These are phyloP conservation scores for Intellagama lesueurii DNA, from an alignment of 2,797 vertebrate genomes.

Conservation along the genomic window DNA sequence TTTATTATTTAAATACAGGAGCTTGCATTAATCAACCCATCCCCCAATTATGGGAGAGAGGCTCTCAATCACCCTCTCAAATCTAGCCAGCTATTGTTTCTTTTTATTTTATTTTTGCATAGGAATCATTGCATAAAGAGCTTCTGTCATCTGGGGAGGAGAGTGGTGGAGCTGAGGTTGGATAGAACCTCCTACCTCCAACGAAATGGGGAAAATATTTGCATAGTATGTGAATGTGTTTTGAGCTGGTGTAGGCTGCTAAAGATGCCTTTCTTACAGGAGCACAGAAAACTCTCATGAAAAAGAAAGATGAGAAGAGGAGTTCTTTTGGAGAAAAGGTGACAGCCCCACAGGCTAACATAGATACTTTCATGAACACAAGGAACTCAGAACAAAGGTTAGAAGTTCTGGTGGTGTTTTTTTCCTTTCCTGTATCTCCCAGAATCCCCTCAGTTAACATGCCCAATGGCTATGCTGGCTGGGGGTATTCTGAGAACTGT, in stretches of 20 bases:
- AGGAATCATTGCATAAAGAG: conserved; percentile 72
- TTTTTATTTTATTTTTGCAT: conserved; percentile 64
- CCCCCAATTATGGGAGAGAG: not conserved
- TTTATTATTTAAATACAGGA: not conserved
- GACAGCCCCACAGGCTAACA: not conserved
- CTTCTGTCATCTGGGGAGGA: conserved; percentile 54
- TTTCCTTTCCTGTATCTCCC: not conserved
- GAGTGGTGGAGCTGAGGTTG: conserved; percentile 17
- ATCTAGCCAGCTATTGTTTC: not conserved
- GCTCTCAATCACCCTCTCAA: conserved; percentile 53
- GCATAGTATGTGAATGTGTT: conserved; percentile 73
- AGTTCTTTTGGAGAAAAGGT: not conserved
- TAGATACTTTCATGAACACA: not conserved
- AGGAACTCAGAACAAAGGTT: not conserved
- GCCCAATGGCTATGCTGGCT: not conserved
- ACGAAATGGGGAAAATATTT: conserved; percentile 35
- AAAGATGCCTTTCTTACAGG: not conserved
- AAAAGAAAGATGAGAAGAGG: not conserved
- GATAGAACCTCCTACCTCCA: conserved; percentile 42
- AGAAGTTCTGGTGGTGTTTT: not conserved
- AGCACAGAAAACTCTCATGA: conserved; percentile 5
- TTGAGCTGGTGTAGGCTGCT: not conserved
- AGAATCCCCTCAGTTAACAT: not conserved
- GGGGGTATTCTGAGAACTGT: not conserved
- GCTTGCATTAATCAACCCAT: conserved; percentile 9